Base-by-base conservation (phyloP, 2,888 invertebrate species). In the Hartigia nigra region DNA sequence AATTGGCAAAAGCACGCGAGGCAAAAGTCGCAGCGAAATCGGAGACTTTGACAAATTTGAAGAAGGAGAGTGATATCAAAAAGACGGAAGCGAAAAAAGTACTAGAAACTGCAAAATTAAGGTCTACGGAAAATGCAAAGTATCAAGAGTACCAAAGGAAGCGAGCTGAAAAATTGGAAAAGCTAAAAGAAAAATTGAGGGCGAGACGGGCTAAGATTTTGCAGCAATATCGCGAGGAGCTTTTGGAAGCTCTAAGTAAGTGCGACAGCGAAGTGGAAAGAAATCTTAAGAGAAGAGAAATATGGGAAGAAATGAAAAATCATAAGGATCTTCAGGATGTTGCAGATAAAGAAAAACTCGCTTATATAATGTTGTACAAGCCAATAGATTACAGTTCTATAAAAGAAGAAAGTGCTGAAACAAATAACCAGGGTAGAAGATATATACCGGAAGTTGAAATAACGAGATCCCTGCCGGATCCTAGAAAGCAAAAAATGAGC, bases 181-280 rank as follows among this genome's bases (percentile, higher is more conserved):
- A 80, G 31, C 35, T 88, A 12, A 86, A 81, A 23, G 78, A 82
- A 2, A 87, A 84, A 32, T 35, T 88, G 14, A 81, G 81, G 2
- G 81, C 79, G 0, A 87, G 82, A 72, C 82, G 83, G 14, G 84
- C 84, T 0, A 84, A 82, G 37, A 78, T 85, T 4, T 34, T 87
- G 23, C 79, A 86, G 4, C 81, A 84, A 31, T 83, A 84, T 78
- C 80, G 82, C 31, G 79, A 84, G 4, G 84, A 87, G n/a, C 77
- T 86, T 14, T 31, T 81, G 2, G 85, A 84, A 14, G 79, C 79
- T 2, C 55, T 86, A 72, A 78, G 36, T 31, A 78, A 78, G 35
- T 78, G 78, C 74, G 76, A 74, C 70, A 55, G 74, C 23, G 82
- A 81, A 4, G 78, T 80, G 12, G 78, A 78, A 23, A 82, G 76